A percentile compares a stretch with the other conserved stretches of the same genome.
phyloP scores from a whole-genome alignment of 2,113 vertebrate species.

The Clinocottus analis region DNA sequence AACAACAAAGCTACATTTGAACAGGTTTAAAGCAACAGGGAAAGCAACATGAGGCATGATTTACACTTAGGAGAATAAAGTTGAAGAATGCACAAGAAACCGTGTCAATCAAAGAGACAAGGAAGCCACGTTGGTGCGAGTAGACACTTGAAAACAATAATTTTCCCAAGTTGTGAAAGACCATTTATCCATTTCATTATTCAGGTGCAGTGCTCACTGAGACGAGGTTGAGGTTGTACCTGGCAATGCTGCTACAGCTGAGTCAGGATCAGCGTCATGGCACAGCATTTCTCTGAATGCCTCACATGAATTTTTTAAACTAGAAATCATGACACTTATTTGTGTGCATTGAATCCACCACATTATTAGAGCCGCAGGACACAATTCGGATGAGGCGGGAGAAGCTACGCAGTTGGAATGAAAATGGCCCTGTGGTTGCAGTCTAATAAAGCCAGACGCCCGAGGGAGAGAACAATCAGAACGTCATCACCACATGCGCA shows the following conservation, averaged over 20 bases:
- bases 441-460: conserved; percentile 33
- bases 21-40: not conserved
- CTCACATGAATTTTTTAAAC: conserved; percentile 57
- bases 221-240: conserved; percentile 13
- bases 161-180: conserved; percentile 45
- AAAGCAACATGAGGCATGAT: not conserved
- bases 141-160: conserved; percentile 10
- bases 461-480: conserved; percentile 18
- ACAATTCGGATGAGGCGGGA: conserved; percentile 5
- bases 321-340: conserved; percentile 40
- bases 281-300: conserved; percentile 38
- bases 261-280: conserved; percentile 41
- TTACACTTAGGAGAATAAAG: not conserved
- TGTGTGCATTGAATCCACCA: not conserved
- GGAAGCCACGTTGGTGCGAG: not conserved
- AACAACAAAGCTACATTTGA: not conserved
- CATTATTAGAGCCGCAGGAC: conserved; percentile 31
- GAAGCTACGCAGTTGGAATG: conserved; percentile 20
- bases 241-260: conserved; percentile 22
- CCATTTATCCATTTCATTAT: conserved; percentile 61
- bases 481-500: conserved; percentile 19
- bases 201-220: conserved; percentile 43
- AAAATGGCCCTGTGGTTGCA: conserved; percentile 32
- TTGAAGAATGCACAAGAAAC: not conserved
- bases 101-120: not conserved